These are phyloP conservation scores for Empidonax alnorum DNA, from an alignment of 2,113 vertebrate species.

Conservation along the genomic window DNA sequence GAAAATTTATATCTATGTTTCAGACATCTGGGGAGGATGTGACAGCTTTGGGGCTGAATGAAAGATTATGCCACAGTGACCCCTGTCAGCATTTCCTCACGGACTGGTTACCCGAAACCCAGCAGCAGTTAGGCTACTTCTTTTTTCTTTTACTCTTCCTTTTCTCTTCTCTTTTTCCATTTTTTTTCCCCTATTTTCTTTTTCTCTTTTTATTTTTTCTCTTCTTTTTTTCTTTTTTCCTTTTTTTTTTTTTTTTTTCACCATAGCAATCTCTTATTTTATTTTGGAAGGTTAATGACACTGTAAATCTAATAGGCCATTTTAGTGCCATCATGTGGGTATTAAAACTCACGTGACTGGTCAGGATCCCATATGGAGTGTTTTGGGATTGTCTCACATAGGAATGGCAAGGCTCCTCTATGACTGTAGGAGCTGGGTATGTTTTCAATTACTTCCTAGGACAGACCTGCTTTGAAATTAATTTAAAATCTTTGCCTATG, in stretches of 20 bases:
- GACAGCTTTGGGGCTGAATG: conserved; percentile 89
- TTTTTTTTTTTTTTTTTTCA: fast-evolving
- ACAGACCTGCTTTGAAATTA: conserved; percentile 70
- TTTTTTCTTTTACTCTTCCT: not conserved
- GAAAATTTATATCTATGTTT: conserved; percentile 89
- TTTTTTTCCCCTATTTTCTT: fast-evolving
- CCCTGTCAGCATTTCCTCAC: conserved; percentile 86
- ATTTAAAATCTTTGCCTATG: conserved; percentile 70
- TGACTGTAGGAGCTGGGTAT: conserved; percentile 31
- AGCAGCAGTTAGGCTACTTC: conserved; percentile 75
- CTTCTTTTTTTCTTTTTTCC: not conserved
- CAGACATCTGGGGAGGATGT: conserved; percentile 86
- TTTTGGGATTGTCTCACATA: conserved; percentile 59
- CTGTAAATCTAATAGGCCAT: conserved; percentile 86
- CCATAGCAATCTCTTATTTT: conserved; percentile 74
- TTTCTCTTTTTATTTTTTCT: fast-evolving
- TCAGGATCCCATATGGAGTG: conserved; percentile 72
- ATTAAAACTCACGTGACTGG: conserved; percentile 79
- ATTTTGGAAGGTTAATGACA: conserved; percentile 82
- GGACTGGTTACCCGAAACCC: conserved; percentile 86
- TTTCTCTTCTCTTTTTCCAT: fast-evolving
- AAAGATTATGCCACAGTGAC: conserved; percentile 89
- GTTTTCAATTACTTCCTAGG: conserved; percentile 77
- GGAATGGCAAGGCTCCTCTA: conserved; percentile 57
- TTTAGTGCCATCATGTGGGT: conserved; percentile 84